These are phyloP conservation scores for Miltochrista miniata DNA, from an alignment of 2,888 invertebrate genomes.

Conservation along the genomic window DNA sequence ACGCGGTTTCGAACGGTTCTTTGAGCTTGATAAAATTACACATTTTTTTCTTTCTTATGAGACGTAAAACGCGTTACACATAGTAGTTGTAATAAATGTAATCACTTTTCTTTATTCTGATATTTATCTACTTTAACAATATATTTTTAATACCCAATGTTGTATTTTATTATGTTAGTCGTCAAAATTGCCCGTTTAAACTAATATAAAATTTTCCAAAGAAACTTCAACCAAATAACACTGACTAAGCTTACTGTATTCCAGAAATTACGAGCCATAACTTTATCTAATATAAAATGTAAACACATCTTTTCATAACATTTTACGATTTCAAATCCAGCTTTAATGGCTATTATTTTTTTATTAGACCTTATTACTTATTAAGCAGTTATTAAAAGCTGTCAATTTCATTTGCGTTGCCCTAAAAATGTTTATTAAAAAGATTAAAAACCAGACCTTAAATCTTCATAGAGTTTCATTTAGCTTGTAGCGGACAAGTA, in stretches of 20 bases:
- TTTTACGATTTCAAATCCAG: conserved; percentile 23
- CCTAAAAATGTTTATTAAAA: background rate
- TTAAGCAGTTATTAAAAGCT: conserved; percentile 13
- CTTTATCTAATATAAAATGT: conserved; percentile 36
- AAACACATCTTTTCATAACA: conserved; percentile 28
- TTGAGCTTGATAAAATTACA: too few relatives aligned
- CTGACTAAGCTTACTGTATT: conserved; percentile 19
- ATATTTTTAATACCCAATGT: too few relatives aligned
- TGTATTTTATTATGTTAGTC: too few relatives aligned
- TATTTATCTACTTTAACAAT: too few relatives aligned
- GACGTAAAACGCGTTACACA: too few relatives aligned
- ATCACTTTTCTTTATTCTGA: too few relatives aligned
- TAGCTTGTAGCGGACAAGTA: conserved; percentile 50
- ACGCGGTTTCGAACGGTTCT: too few relatives aligned
- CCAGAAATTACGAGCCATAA: conserved; percentile 33
- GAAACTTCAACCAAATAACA: conserved; percentile 11
- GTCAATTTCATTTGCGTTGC: background rate
- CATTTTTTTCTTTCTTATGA: too few relatives aligned
- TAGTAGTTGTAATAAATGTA: too few relatives aligned
- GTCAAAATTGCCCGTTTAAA: too few relatives aligned
- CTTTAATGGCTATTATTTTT: conserved; percentile 27
- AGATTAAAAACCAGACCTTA: too few relatives aligned
- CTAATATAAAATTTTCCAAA: too few relatives aligned
- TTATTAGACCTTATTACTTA: conserved; percentile 27
- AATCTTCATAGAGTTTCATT: conserved; percentile 29